Evolutionary conservation across 2,888 invertebrate species (phyloP).

Genomic region (Epirrhoe alternata): DNA sequence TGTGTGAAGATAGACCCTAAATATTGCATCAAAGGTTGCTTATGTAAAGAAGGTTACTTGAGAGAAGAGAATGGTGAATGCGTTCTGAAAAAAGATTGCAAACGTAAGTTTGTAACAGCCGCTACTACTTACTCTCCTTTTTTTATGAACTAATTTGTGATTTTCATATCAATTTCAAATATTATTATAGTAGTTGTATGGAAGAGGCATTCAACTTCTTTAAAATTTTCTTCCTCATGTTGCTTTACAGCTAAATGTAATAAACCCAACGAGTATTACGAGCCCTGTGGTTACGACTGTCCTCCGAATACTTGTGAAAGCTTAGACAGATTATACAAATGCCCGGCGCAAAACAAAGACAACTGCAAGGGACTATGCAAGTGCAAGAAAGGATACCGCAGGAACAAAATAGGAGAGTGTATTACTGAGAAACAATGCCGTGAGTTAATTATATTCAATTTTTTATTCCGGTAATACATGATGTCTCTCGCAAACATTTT

Average conservation of each 20-base stretch:
- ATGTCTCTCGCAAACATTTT: neutral
- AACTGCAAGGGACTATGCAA: conserved; percentile 46
- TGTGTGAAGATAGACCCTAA: conserved; percentile 47
- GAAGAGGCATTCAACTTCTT: neutral
- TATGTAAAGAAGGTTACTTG: conserved; percentile 53
- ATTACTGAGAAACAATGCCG: conserved; percentile 43
- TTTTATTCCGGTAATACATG: too few relatives aligned
- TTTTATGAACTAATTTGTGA: neutral
- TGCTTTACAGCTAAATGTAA: conserved; percentile 23
- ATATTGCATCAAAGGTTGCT: conserved; percentile 53
- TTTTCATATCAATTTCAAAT: too few relatives aligned
- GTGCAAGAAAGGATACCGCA: conserved; percentile 43
- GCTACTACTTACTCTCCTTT: neutral
- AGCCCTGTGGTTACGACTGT: conserved; percentile 22
- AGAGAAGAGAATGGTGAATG: conserved; percentile 52
- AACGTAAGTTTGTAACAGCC: conserved; percentile 42
- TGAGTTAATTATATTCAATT: too few relatives aligned
- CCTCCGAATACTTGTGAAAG: conserved; percentile 34
- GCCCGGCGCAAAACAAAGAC: conserved; percentile 12
- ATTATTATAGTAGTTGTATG: too few relatives aligned
- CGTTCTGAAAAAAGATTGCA: conserved; percentile 50
- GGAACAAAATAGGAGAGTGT: conserved; percentile 44
- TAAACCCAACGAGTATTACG: conserved; percentile 25
- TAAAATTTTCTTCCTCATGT: neutral
- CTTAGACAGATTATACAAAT: conserved; percentile 22